Percentiles rank a stretch among this genome's conserved stretches.
Conservation (phyloP, 2,888 invertebrate species). For the Adineta ricciae region DNA sequence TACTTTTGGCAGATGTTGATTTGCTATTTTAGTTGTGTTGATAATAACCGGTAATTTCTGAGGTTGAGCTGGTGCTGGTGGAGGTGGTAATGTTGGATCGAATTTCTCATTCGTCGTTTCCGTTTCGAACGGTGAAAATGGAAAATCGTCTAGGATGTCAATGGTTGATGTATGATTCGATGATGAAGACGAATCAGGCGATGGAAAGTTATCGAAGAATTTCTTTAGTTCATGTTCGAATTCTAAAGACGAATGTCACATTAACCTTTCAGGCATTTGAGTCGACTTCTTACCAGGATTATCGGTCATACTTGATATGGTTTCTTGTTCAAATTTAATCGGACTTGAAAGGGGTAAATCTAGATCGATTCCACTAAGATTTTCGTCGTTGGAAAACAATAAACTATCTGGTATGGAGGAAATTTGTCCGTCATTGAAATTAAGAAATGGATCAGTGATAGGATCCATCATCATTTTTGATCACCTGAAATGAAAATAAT, state of each 20-base stretch:
- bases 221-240: neutral
- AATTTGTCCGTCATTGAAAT: neutral
- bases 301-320: neutral
- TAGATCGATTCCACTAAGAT: neutral
- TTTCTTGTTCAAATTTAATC: neutral
- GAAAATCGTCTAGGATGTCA: neutral
- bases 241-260: neutral
- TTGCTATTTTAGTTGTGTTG: neutral
- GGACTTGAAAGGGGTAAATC: neutral
- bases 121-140: neutral
- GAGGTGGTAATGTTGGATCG: neutral
- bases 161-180: neutral
- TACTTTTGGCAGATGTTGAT: neutral
- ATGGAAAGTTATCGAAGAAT: neutral
- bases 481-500: neutral
- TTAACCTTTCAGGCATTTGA: too few relatives aligned
- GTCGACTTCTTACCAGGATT: constrained; percentile 1
- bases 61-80: neutral
- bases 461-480: constrained; percentile 2
- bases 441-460: neutral
- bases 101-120: neutral
- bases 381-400: neutral
- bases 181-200: neutral
- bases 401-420: neutral
- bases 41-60: neutral